Evolutionary conservation across 2,797 vertebrate genomes (phyloP).

Genomic region (Enteromius thamalakanensis): DNA sequence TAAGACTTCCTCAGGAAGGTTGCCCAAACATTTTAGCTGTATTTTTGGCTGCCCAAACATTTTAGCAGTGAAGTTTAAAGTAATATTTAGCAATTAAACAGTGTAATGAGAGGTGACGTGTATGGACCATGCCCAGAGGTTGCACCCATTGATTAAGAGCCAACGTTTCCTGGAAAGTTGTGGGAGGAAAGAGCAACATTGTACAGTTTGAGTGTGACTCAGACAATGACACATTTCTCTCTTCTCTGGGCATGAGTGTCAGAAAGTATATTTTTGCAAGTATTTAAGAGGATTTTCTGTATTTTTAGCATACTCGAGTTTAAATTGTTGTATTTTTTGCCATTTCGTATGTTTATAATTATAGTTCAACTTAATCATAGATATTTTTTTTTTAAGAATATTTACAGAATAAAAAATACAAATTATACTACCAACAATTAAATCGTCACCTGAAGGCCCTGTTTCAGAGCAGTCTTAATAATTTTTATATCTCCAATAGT

Average conservation of each 20-base stretch:
- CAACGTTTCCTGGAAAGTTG: conserved; percentile 46
- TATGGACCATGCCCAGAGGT: conserved; percentile 21
- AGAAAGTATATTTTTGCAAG: conserved; percentile 23
- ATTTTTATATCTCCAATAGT: neutral
- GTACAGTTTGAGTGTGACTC: conserved; percentile 33
- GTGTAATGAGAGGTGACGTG: conserved; percentile 33
- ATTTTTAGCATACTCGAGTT: conserved; percentile 1
- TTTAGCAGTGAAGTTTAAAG: conserved; percentile 22
- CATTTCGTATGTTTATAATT: neutral
- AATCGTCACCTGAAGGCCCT: neutral
- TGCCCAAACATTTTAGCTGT: conserved; percentile 18
- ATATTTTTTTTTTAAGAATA: neutral
- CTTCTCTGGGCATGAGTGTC: neutral
- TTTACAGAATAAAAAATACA: conserved; percentile 10
- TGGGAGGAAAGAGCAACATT: conserved; percentile 43
- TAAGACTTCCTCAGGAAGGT: conserved; percentile 12
- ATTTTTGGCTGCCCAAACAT: conserved; percentile 1
- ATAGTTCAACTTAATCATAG: neutral
- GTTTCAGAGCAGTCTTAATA: neutral
- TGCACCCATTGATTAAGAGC: conserved; percentile 43
- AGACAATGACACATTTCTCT: conserved; percentile 32
- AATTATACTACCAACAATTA: neutral
- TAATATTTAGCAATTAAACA: conserved; percentile 30
- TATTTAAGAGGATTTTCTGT: conserved; percentile 18
- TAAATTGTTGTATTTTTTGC: neutral